Evolutionary conservation across 2,797 vertebrate species (phyloP).

Genomic region (Sebastes trivittatus): DNA sequence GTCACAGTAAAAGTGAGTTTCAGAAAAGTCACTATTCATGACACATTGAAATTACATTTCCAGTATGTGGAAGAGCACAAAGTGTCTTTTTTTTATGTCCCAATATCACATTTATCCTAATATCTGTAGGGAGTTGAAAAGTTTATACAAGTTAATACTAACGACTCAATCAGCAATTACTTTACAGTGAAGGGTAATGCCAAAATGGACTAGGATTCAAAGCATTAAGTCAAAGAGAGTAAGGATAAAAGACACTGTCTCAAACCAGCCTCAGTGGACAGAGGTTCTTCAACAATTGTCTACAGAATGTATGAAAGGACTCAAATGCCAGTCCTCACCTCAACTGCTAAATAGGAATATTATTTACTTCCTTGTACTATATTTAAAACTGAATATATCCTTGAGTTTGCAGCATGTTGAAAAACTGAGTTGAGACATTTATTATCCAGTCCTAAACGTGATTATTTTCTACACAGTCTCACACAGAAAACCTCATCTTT

Average conservation of each 20-base stretch:
- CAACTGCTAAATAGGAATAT: background rate
- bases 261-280: no score
- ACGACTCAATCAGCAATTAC: background rate
- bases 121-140: background rate
- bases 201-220: background rate
- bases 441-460: background rate
- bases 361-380: background rate
- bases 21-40: background rate
- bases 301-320: background rate
- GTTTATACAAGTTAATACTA: background rate
- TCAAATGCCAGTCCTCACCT: background rate
- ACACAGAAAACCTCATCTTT: background rate
- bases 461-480: background rate
- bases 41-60: background rate
- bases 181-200: background rate
- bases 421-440: background rate
- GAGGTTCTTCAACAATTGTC: background rate
- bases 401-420: background rate
- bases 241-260: background rate
- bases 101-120: background rate
- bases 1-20: constrained; percentile 61
- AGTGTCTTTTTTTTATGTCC: background rate
- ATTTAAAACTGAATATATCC: background rate
- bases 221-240: background rate
- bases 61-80: no score